These are phyloP conservation scores for Bos javanicus DNA, from an alignment of 2,113 vertebrate species.

Conservation along the genomic window DNA sequence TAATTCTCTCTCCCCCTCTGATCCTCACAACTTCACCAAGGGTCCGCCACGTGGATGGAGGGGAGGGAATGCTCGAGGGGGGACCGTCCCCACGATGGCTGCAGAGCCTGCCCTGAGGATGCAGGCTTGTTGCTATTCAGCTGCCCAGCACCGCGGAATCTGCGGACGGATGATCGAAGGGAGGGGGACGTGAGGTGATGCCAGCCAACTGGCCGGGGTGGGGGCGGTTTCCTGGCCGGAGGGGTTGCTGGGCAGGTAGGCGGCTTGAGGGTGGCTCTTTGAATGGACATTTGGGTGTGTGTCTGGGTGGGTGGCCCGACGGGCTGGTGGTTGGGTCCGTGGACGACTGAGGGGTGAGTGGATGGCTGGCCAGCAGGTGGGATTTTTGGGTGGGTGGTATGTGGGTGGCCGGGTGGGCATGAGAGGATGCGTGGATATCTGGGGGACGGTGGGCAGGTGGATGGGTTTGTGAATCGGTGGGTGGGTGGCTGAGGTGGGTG, in stretches of 20 bases:
- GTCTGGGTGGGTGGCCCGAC: no score
- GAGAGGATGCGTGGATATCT: no score
- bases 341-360: not conserved
- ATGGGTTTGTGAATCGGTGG: not conserved
- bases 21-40: accelerated
- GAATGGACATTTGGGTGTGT: not conserved
- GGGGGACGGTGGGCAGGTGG: no score
- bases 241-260: not conserved
- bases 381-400: not conserved
- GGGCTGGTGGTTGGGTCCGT: not conserved
- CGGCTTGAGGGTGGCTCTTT: not conserved
- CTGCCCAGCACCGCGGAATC: accelerated
- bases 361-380: accelerated
- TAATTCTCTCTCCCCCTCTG: no score
- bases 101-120: not conserved
- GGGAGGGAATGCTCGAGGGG: accelerated
- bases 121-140: no score
- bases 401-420: accelerated
- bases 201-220: accelerated
- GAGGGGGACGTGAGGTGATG: not conserved
- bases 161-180: accelerated
- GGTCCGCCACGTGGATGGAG: not conserved
- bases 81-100: accelerated
- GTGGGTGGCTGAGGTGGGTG: no score
- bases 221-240: not conserved